A percentile compares a stretch with the other conserved stretches of the same genome.
Conservation (phyloP, 2,888 invertebrate species). For the Thymelicus acteon region DNA sequence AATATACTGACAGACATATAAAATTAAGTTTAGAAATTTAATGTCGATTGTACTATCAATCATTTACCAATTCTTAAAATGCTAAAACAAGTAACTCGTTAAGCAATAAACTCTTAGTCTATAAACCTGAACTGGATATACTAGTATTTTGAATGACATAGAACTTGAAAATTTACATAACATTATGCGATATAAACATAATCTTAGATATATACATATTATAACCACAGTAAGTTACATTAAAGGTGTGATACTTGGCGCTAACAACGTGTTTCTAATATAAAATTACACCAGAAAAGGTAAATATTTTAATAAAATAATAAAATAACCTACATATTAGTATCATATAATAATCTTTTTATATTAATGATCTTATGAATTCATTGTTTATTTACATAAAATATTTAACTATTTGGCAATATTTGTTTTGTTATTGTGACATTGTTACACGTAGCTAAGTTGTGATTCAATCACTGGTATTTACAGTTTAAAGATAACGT, state of each 20-base stretch:
- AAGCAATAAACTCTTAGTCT: conserved; percentile 35
- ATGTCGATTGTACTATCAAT: too few species aligned
- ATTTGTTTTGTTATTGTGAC: too few species aligned
- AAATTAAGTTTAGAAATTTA: too few species aligned
- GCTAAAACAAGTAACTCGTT: neutral
- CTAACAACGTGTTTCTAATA: conserved; percentile 14
- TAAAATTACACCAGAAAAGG: neutral
- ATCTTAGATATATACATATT: conserved; percentile 48
- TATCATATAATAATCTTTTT: neutral
- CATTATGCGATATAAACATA: conserved; percentile 63
- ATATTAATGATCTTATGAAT: too few species aligned
- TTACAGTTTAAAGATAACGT: too few species aligned
- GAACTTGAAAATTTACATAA: conserved; percentile 79
- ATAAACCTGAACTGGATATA: conserved; percentile 58
- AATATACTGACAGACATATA: too few species aligned
- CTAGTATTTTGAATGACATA: conserved; percentile 66
- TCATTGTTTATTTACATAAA: too few species aligned
- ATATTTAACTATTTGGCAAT: too few species aligned
- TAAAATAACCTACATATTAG: neutral
- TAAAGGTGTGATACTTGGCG: conserved; percentile 48
- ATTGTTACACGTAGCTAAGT: too few species aligned
- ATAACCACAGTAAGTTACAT: conserved; percentile 56
- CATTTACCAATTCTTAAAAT: too few species aligned
- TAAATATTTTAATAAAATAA: conserved; percentile 7
- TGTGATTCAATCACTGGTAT: too few species aligned